A percentile compares a stretch with the other conserved stretches of the same genome.
Conservation (phyloP, 2,113 vertebrate species). For the Callaeas wilsoni region DNA sequence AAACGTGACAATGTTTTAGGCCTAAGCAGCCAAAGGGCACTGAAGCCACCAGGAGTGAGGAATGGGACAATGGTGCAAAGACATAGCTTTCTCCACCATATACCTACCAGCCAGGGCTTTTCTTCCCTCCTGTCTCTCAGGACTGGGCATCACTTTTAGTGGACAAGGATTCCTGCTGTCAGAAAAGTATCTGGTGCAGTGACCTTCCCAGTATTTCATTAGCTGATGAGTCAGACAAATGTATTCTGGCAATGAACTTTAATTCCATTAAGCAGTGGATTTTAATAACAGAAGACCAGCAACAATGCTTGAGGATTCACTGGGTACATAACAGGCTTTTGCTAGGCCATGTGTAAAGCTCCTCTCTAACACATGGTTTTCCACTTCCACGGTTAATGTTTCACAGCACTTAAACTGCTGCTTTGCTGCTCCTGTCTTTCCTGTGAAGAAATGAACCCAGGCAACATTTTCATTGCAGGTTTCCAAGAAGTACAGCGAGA, state of each 20-base stretch:
- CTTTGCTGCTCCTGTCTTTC: background rate
- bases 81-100: background rate
- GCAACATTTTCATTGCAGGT: constrained; percentile 68
- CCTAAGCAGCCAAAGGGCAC: background rate
- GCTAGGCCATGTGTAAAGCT: background rate
- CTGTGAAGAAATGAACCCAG: background rate
- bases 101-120: background rate
- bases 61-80: background rate
- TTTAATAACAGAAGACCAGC: background rate
- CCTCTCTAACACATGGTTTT: background rate
- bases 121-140: background rate
- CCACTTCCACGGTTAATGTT: background rate
- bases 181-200: background rate
- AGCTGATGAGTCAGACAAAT: background rate
- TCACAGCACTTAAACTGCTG: background rate
- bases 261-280: background rate
- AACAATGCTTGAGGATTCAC: background rate
- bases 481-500: constrained; percentile 86
- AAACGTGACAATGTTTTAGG: background rate
- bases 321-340: background rate
- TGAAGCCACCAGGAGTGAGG: background rate
- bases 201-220: background rate
- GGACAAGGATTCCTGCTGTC: background rate
- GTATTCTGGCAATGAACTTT: background rate
- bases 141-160: background rate